Evolutionary conservation across 2,888 invertebrate species (phyloP).

Genomic region (Drosophila hamatofila): DNA sequence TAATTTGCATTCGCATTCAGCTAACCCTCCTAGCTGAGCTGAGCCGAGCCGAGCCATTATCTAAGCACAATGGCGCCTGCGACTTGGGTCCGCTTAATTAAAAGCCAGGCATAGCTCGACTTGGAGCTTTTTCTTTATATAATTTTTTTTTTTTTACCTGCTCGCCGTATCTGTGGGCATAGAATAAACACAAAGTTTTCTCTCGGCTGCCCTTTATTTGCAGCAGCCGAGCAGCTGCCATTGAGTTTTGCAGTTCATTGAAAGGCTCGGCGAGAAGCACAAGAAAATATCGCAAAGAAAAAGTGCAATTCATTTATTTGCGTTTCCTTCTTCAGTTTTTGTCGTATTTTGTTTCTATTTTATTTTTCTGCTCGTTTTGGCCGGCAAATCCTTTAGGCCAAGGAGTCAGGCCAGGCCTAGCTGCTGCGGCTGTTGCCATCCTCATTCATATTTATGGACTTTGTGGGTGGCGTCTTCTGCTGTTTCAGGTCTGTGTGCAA

Average conservation of each 20-base stretch:
- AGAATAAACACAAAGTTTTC: slow-evolving; percentile 76
- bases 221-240: slow-evolving; percentile 43
- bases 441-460: slow-evolving; percentile 78
- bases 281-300: slow-evolving; percentile 76
- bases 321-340: slow-evolving; percentile 72
- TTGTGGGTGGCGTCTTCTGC: slow-evolving; percentile 59
- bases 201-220: slow-evolving; percentile 43
- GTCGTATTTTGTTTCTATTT: slow-evolving; percentile 7
- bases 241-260: slow-evolving; percentile 75
- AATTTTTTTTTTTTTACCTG: slow-evolving; percentile 16
- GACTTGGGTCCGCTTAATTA: slow-evolving; percentile 76
- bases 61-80: slow-evolving; percentile 71
- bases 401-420: slow-evolving; percentile 29
- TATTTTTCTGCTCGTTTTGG: slow-evolving; percentile 33
- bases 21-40: slow-evolving; percentile 45
- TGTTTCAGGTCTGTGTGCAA: slow-evolving; percentile 63
- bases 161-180: slow-evolving; percentile 62
- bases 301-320: slow-evolving; percentile 82
- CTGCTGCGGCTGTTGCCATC: slow-evolving; percentile 31
- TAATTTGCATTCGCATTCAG: slow-evolving; percentile 68
- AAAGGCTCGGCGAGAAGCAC: slow-evolving; percentile 58
- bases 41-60: slow-evolving; percentile 63
- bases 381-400: slow-evolving; percentile 63
- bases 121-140: slow-evolving; percentile 10
- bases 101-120: slow-evolving; percentile 41